Conservation (phyloP, 1,140 invertebrate genomes). For the Zaprionus ornatus region DNA sequence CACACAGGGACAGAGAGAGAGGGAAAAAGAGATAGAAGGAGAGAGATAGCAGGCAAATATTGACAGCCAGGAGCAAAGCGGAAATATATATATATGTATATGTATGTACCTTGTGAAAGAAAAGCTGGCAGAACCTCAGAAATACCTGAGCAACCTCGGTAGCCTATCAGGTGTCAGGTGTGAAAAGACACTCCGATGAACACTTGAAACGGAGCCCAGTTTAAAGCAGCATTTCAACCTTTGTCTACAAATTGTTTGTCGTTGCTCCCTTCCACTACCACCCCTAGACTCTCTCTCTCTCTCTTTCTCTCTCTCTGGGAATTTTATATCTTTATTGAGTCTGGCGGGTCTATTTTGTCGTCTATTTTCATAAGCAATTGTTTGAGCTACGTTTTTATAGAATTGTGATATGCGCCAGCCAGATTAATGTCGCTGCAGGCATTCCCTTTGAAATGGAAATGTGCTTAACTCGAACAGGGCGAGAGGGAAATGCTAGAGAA, state of each 20-base stretch:
- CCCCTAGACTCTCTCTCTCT: too few species aligned
- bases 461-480: background rate
- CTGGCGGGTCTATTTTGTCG: background rate
- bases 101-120: background rate
- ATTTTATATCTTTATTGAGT: background rate
- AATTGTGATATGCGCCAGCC: conserved; percentile 25
- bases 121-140: background rate
- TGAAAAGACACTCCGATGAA: background rate
- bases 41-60: background rate
- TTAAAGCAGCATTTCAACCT: background rate
- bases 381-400: conserved; percentile 37
- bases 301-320: background rate
- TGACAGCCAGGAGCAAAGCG: background rate
- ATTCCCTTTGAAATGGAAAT: conserved; percentile 73
- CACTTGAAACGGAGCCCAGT: background rate
- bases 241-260: background rate
- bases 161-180: background rate
- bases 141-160: background rate
- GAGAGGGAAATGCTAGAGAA: conserved; percentile 42
- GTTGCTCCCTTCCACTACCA: background rate
- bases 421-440: conserved; percentile 14
- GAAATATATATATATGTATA: background rate
- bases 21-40: background rate
- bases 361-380: conserved; percentile 56
- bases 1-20: background rate